Percentiles rank a stretch among this genome's conserved stretches.
phyloP scores from a whole-genome alignment of 2,113 vertebrate species.

The Gambusia affinis region DNA sequence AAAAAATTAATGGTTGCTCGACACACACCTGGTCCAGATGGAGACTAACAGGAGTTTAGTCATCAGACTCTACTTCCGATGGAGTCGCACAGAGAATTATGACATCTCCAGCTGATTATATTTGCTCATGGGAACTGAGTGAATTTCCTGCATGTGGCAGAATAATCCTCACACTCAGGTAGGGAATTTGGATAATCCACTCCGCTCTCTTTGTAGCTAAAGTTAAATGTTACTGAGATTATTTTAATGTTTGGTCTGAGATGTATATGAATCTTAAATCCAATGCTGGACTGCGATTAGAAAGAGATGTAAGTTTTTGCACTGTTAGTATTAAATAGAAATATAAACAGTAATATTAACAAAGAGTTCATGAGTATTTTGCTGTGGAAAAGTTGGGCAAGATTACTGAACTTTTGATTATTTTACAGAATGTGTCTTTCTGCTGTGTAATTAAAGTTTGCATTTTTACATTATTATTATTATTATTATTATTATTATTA shows the following conservation, averaged over 20 bases:
- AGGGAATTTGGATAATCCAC: not conserved
- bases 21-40: not conserved
- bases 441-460: conserved; percentile 1
- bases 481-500: too few relatives aligned
- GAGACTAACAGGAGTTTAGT: not conserved
- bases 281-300: not conserved
- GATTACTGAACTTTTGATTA: not conserved
- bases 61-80: not conserved
- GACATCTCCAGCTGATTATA: conserved; percentile 4
- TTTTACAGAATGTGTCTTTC: not conserved
- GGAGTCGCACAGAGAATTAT: not conserved
- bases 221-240: not conserved
- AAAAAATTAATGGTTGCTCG: too few relatives aligned
- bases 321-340: not conserved
- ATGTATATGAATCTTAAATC: not conserved
- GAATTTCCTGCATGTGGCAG: not conserved
- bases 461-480: not conserved
- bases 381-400: not conserved
- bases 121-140: conserved; percentile 1
- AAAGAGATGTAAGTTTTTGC: not conserved
- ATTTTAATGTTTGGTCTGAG: not conserved
- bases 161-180: not conserved
- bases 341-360: not conserved
- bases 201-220: not conserved
- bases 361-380: not conserved